phyloP scores from a whole-genome alignment of 2,888 invertebrate genomes.

The Neuroscelio doddi region DNA sequence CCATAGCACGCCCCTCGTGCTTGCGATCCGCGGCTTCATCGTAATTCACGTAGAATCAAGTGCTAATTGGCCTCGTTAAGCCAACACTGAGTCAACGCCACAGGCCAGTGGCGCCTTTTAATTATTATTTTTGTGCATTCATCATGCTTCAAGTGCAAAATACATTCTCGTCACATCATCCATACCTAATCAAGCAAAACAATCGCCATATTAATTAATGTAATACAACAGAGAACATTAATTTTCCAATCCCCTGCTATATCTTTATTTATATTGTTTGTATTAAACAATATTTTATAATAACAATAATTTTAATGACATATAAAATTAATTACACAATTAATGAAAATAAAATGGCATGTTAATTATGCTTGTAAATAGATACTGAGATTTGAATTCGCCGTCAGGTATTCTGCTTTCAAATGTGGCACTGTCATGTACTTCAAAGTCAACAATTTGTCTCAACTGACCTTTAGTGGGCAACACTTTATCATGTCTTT shows the following conservation, averaged over 20 bases:
- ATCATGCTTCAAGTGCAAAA: neutral
- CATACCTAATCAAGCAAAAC: constrained; percentile 1
- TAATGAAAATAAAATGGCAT: too few relatives aligned
- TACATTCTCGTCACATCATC: too few relatives aligned
- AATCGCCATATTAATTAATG: too few relatives aligned
- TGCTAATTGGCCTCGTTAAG: constrained; percentile 63
- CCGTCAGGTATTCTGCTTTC: constrained; percentile 6
- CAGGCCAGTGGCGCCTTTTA: constrained; percentile 52
- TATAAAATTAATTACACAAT: too few relatives aligned
- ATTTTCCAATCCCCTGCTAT: too few relatives aligned
- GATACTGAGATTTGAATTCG: too few relatives aligned
- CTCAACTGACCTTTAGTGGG: constrained; percentile 36
- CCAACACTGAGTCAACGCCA: constrained; percentile 44
- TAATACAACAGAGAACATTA: too few relatives aligned
- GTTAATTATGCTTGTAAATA: too few relatives aligned
- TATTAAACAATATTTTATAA: too few relatives aligned
- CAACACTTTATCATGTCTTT: constrained; percentile 35
- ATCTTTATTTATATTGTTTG: too few relatives aligned
- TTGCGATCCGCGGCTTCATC: constrained; percentile 49
- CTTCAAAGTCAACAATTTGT: constrained; percentile 39
- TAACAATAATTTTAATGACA: too few relatives aligned
- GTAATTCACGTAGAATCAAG: constrained; percentile 64
- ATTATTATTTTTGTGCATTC: constrained; percentile 49
- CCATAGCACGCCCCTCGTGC: constrained; percentile 22
- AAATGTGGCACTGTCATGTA: constrained; percentile 35